phyloP scores from a whole-genome alignment of 2,888 invertebrate species.

The Amphipoea lucens region DNA sequence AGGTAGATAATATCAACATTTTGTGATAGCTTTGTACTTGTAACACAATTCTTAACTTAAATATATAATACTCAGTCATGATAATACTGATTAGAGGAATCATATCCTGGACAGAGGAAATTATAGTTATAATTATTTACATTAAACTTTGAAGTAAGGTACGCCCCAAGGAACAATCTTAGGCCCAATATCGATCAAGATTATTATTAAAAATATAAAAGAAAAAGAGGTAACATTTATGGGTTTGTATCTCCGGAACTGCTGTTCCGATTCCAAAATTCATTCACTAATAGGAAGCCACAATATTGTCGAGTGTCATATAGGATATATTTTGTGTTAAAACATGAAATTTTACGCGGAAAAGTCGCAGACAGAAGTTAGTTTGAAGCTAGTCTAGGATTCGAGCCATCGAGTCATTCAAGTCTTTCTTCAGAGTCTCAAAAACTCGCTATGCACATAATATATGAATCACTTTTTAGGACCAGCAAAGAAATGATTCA shows the following conservation, averaged over 20 bases:
- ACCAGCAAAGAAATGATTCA: too few species aligned
- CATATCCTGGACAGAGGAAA: not conserved
- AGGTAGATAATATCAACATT: conserved; percentile 4
- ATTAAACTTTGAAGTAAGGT: not conserved
- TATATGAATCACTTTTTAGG: too few species aligned
- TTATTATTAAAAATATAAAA: not conserved
- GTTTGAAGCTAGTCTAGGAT: too few species aligned
- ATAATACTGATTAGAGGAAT: conserved; percentile 5
- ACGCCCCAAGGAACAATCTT: not conserved
- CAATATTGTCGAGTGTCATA: too few species aligned
- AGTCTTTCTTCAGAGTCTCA: too few species aligned
- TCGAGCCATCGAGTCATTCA: too few species aligned
- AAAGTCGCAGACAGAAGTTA: too few species aligned
- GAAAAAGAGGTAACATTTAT: not conserved
- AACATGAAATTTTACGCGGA: too few species aligned
- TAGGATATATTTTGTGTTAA: too few species aligned
- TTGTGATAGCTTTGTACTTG: conserved; percentile 9
- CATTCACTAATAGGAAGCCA: too few species aligned
- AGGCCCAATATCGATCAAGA: not conserved
- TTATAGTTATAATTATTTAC: not conserved
- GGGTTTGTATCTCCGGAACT: not conserved
- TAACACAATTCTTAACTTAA: conserved; percentile 30
- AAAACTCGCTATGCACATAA: too few species aligned
- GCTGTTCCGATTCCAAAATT: too few species aligned
- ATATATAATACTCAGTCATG: not conserved